Evolutionary conservation across 2,888 invertebrate species (phyloP).

Genomic region (Tetropium fuscum): DNA sequence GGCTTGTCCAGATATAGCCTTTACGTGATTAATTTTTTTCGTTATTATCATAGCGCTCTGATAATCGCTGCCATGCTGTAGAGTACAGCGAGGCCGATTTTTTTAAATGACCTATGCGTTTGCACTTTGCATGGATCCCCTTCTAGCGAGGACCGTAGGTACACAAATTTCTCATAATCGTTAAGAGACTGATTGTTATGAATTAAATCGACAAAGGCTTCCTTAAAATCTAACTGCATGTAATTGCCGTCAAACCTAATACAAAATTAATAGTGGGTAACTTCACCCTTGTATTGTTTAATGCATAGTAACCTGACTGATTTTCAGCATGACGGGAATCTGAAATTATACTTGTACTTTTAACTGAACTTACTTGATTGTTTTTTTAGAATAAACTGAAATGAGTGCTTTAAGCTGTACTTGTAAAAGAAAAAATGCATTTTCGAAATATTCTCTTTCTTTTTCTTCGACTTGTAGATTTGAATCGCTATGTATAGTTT

Average conservation of each 20-base stretch:
- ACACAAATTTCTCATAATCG: background rate
- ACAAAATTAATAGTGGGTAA: background rate
- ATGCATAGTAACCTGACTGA: background rate
- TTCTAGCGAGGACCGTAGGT: slow-evolving; percentile 1
- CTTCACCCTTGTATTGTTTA: background rate
- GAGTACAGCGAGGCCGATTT: slow-evolving; percentile 36
- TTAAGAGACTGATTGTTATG: background rate
- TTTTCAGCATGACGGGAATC: too few relatives aligned
- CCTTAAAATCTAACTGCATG: slow-evolving; percentile 1
- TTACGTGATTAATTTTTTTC: slow-evolving; percentile 37
- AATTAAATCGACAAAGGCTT: background rate
- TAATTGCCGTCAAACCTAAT: background rate
- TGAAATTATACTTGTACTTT: background rate
- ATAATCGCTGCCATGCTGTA: slow-evolving; percentile 41
- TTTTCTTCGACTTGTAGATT: too few relatives aligned
- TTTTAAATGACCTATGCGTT: slow-evolving; percentile 36
- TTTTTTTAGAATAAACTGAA: too few relatives aligned
- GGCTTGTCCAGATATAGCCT: slow-evolving; percentile 37
- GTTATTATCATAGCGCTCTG: slow-evolving; percentile 41
- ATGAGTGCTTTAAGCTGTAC: too few relatives aligned
- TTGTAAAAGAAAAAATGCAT: too few relatives aligned
- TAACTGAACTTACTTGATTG: background rate
- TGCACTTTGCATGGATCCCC: slow-evolving; percentile 28
- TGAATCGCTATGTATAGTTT: too few relatives aligned
- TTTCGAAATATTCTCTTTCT: too few relatives aligned